A percentile compares a stretch with the other conserved stretches of the same genome.
Conservation (phyloP, 2,888 invertebrate genomes). For the Timema cristinae region DNA sequence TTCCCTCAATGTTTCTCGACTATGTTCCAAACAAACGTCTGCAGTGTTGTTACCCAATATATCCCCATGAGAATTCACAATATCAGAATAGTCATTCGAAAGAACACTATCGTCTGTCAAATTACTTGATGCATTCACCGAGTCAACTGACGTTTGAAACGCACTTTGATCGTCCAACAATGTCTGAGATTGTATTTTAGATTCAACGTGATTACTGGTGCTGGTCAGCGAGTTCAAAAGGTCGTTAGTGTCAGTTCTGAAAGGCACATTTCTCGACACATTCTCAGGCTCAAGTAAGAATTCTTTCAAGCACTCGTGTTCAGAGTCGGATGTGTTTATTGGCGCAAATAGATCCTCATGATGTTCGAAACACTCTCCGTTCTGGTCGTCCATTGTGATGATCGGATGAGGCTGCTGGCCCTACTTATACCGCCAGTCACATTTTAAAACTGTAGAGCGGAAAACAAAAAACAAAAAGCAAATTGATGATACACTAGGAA, state of each 20-base stretch:
- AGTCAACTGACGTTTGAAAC: neutral
- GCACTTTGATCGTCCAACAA: conserved; percentile 10
- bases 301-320: conserved; percentile 37
- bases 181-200: conserved; percentile 3
- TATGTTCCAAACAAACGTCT: neutral
- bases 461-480: no score
- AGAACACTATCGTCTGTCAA: conserved; percentile 2
- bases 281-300: conserved; percentile 36
- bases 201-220: conserved; percentile 4
- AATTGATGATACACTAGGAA: no score
- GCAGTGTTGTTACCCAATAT: no score
- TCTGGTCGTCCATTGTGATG: conserved; percentile 37
- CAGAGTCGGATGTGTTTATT: conserved; percentile 35
- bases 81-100: neutral
- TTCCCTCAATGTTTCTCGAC: neutral
- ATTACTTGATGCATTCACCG: neutral
- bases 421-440: no score
- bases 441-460: no score
- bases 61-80: conserved; percentile 7
- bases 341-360: conserved; percentile 37
- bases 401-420: no score
- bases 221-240: conserved; percentile 8
- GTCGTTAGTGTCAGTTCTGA: conserved; percentile 20
- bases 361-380: conserved; percentile 38
- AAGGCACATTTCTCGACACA: conserved; percentile 25